Evolutionary conservation across 2,797 vertebrate genomes (phyloP).

Genomic region (Psittacula echo): DNA sequence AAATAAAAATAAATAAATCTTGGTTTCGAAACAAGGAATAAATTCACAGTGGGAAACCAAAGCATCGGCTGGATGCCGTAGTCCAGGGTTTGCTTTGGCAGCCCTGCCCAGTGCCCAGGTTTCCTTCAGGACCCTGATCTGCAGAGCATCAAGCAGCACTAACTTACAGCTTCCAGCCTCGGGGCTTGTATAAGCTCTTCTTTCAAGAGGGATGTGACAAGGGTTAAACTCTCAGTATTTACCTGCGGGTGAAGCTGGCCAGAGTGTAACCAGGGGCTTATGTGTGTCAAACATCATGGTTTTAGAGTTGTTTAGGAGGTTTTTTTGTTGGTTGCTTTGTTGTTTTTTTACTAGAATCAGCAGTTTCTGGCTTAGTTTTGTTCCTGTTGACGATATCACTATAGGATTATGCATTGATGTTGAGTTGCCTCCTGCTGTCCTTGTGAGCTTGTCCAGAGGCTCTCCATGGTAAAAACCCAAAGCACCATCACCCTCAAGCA

Average conservation of each 20-base stretch:
- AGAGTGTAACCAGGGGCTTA: background rate
- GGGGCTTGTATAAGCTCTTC: background rate
- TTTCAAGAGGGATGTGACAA: background rate
- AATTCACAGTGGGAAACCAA: fast-evolving
- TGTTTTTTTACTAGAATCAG: background rate
- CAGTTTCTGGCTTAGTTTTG: background rate
- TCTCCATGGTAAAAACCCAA: background rate
- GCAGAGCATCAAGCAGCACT: background rate
- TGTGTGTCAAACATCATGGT: background rate
- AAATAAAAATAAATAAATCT: background rate
- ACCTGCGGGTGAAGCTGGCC: background rate
- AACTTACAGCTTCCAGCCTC: background rate
- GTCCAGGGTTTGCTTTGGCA: fast-evolving
- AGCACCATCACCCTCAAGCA: background rate
- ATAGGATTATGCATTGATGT: fast-evolving
- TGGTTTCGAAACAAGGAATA: background rate
- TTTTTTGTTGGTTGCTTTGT: background rate
- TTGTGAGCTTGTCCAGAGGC: background rate
- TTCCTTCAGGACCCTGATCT: background rate
- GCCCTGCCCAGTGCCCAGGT: background rate
- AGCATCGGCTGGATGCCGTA: background rate
- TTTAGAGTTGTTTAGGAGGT: background rate
- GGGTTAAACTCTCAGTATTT: background rate
- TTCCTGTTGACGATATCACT: background rate
- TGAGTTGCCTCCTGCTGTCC: background rate